Conservation (phyloP, 2,888 invertebrate genomes). For the Fabriciana adippe region DNA sequence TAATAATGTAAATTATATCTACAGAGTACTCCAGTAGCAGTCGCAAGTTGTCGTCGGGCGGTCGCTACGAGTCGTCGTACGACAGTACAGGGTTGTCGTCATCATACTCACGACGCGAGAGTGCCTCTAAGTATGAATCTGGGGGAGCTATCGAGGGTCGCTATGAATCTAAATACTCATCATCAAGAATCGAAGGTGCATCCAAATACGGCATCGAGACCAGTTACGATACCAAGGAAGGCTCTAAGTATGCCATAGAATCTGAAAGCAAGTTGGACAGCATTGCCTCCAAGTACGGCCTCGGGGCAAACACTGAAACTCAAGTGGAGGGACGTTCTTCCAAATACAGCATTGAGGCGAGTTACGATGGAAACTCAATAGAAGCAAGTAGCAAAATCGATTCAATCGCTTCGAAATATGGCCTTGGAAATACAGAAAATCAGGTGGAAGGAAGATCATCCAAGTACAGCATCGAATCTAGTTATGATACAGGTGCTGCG, state of each 20-base stretch:
- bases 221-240: slow-evolving; percentile 49
- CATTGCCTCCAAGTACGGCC: slow-evolving; percentile 64
- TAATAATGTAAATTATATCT: slow-evolving; percentile 22
- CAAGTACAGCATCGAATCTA: slow-evolving; percentile 54
- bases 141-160: slow-evolving; percentile 63
- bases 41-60: slow-evolving; percentile 62
- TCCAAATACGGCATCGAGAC: slow-evolving; percentile 55
- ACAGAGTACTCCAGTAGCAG: slow-evolving; percentile 73
- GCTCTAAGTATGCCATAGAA: slow-evolving; percentile 54
- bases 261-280: slow-evolving; percentile 59
- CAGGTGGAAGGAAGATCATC: slow-evolving; percentile 58
- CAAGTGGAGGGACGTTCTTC: slow-evolving; percentile 43
- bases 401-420: slow-evolving; percentile 52
- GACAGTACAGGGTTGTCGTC: slow-evolving; percentile 61
- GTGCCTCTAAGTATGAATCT: slow-evolving; percentile 60
- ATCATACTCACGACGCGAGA: slow-evolving; percentile 67
- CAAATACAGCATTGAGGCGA: slow-evolving; percentile 43
- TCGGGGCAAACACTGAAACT: slow-evolving; percentile 55
- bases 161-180: slow-evolving; percentile 70
- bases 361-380: slow-evolving; percentile 41
- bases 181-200: slow-evolving; percentile 48
- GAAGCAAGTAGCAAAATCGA: slow-evolving; percentile 57
- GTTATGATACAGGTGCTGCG: slow-evolving; percentile 47
- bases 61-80: slow-evolving; percentile 69
- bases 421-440: slow-evolving; percentile 52